A percentile compares a stretch with the other conserved stretches of the same genome.
These are phyloP conservation scores for Empidonax alnorum DNA, from an alignment of 2,113 vertebrate genomes.

Conservation along the genomic window DNA sequence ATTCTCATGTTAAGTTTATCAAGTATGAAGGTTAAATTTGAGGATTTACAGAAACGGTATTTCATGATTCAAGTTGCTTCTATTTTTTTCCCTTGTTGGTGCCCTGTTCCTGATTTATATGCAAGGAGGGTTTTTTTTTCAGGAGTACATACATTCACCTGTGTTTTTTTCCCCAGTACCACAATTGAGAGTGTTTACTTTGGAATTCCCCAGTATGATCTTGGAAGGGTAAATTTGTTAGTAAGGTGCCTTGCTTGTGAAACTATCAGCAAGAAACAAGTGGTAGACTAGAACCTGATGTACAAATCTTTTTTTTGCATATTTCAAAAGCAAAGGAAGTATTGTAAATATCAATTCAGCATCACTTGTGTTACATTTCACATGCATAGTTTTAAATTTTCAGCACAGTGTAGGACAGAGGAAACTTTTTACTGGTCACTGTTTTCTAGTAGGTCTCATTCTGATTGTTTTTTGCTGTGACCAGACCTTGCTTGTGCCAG, in stretches of 20 bases:
- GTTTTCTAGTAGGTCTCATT: background rate
- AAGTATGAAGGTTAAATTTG: background rate
- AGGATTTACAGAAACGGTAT: background rate
- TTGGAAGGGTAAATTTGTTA: background rate
- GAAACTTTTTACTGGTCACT: background rate
- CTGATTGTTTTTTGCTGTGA: background rate
- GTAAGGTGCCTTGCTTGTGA: background rate
- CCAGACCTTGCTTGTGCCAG: background rate
- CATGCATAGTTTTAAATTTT: fast-evolving
- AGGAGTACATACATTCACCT: background rate
- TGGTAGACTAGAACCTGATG: background rate
- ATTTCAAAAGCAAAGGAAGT: background rate
- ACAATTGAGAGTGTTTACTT: background rate
- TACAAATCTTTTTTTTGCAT: background rate
- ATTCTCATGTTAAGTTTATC: background rate
- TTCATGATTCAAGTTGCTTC: background rate
- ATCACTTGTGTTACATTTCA: fast-evolving
- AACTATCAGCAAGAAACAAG: background rate
- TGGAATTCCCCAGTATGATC: background rate
- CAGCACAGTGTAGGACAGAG: background rate
- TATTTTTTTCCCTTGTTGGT: background rate
- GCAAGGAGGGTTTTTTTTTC: background rate
- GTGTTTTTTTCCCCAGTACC: background rate
- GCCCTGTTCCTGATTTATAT: background rate
- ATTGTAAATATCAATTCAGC: fast-evolving